Evolutionary conservation across 2,888 invertebrate species (phyloP).

Genomic region (Eupeodes latifasciatus): DNA sequence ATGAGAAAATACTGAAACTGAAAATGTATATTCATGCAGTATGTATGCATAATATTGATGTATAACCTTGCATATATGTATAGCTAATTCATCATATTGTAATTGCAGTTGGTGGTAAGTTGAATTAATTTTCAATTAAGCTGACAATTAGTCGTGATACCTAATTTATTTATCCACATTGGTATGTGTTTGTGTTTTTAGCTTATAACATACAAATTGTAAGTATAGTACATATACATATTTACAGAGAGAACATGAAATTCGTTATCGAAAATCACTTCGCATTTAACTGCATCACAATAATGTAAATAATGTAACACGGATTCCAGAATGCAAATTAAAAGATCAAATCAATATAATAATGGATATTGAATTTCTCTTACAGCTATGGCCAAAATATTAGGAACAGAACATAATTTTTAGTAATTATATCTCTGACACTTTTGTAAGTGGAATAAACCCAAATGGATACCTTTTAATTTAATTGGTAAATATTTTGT

Average conservation of each 20-base stretch:
- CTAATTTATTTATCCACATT: constrained; percentile 57
- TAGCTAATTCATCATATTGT: background rate
- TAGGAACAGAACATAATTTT: no score
- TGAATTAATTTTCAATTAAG: constrained; percentile 72
- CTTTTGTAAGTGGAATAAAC: no score
- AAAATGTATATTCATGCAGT: no score
- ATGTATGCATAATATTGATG: background rate
- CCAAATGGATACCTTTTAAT: no score
- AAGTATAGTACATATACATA: no score
- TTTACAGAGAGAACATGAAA: background rate
- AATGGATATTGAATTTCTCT: constrained; percentile 54
- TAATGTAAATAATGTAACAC: constrained; percentile 38
- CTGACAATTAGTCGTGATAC: constrained; percentile 59
- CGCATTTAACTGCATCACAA: constrained; percentile 20
- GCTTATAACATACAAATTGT: background rate
- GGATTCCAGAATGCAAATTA: constrained; percentile 64
- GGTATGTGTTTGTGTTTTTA: constrained; percentile 12
- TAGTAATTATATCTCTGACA: no score
- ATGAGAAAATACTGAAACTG: background rate
- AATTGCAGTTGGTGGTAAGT: constrained; percentile 32
- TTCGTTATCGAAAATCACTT: constrained; percentile 40
- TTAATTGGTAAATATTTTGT: no score
- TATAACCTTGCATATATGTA: background rate
- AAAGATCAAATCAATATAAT: constrained; percentile 63
- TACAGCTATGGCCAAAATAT: background rate